Conservation (phyloP, 35 echinoderm and acorn worm genomes). For the Ophioderma brevispina region DNA sequence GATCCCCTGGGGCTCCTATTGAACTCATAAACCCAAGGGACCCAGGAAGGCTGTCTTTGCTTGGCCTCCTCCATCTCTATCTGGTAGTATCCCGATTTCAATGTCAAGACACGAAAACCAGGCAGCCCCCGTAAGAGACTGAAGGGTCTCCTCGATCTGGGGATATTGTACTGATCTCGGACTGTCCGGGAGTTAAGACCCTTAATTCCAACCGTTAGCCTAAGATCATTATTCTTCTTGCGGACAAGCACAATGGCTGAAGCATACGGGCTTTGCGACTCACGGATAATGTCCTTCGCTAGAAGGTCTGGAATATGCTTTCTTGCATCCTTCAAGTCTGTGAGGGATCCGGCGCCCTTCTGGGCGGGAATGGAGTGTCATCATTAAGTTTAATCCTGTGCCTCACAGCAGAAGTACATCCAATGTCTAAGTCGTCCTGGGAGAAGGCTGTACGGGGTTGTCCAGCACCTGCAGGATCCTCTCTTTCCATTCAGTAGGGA, state of each 20-base stretch:
- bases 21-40: constrained; percentile 68
- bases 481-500: not conserved
- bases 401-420: constrained; percentile 45
- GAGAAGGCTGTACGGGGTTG: constrained; percentile 45
- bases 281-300: constrained; percentile 59
- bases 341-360: constrained; percentile 40
- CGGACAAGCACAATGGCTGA: constrained; percentile 52
- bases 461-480: not conserved
- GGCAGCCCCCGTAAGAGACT: constrained; percentile 44
- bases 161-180: constrained; percentile 65
- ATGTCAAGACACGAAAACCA: constrained; percentile 72
- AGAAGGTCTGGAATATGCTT: constrained; percentile 49
- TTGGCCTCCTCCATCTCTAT: constrained; percentile 67
- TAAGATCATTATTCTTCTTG: constrained; percentile 61
- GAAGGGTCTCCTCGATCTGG: constrained; percentile 67
- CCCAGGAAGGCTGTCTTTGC: constrained; percentile 63
- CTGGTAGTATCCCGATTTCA: constrained; percentile 83
- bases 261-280: constrained; percentile 59
- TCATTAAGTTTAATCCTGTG: constrained; percentile 53
- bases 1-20: constrained; percentile 61
- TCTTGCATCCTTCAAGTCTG: constrained; percentile 42
- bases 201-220: constrained; percentile 57
- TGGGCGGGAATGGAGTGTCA: constrained; percentile 53
- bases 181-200: constrained; percentile 59
- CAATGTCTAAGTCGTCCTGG: constrained; percentile 52